These are phyloP conservation scores for Phyllostomus discolor DNA, from an alignment of 2,113 vertebrate species.

Conservation along the genomic window DNA sequence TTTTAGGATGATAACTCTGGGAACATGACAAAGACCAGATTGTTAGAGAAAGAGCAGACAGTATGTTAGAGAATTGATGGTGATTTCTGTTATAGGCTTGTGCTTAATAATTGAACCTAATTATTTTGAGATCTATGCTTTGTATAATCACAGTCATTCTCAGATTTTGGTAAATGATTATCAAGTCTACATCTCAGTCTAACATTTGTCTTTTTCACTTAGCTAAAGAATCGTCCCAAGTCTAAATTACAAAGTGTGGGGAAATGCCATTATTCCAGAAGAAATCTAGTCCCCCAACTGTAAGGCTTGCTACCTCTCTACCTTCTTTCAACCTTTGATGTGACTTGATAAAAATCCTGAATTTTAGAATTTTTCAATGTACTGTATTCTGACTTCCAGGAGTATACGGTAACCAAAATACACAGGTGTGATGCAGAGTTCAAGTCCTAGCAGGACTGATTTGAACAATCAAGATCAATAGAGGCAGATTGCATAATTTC, in stretches of 20 bases:
- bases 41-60: neutral
- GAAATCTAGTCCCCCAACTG: neutral
- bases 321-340: neutral
- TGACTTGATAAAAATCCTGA: neutral
- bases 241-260: neutral
- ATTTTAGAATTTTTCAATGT: neutral
- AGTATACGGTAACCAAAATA: neutral
- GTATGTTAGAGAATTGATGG: neutral
- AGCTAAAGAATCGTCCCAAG: neutral
- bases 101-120: neutral
- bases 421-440: neutral
- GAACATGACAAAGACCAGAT: neutral
- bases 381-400: neutral
- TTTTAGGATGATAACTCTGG: neutral
- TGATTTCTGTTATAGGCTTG: neutral
- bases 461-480: neutral
- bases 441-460: conserved; percentile 7
- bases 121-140: conserved; percentile 9
- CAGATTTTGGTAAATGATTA: neutral
- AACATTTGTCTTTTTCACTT: neutral
- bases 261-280: neutral
- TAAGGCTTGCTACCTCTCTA: neutral
- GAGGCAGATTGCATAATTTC: neutral
- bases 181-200: neutral
- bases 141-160: neutral